A percentile compares a stretch with the other conserved stretches of the same genome.
Evolutionary conservation across 2,113 vertebrate genomes (phyloP).

Genomic region (Etheostoma spectabile): DNA sequence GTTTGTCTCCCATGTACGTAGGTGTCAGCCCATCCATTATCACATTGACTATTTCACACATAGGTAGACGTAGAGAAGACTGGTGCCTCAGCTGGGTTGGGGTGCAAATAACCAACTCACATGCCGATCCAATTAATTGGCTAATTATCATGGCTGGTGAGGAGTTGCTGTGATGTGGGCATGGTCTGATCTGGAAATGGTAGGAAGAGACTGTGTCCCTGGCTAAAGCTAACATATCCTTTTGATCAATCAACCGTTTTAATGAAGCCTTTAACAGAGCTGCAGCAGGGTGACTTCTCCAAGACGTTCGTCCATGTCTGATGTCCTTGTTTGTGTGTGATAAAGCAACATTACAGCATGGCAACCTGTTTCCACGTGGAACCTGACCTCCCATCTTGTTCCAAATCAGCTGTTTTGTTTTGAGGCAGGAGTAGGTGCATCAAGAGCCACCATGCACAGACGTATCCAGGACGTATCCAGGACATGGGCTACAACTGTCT

Average conservation of each 20-base stretch:
- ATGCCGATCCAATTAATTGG: constrained; percentile 55
- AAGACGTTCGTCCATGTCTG: neutral
- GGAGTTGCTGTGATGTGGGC: neutral
- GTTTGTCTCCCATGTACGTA: constrained; percentile 14
- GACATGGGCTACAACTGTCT: neutral
- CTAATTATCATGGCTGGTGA: constrained; percentile 57
- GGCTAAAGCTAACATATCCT: constrained; percentile 9
- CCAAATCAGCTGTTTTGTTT: too few relatives aligned
- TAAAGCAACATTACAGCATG: neutral
- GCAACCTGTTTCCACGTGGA: neutral
- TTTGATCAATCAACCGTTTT: constrained; percentile 46
- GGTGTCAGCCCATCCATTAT: constrained; percentile 38
- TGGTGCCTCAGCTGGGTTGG: constrained; percentile 16
- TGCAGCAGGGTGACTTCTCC: neutral
- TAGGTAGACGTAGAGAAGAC: constrained; percentile 18
- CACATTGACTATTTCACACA: constrained; percentile 34
- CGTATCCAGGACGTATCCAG: neutral
- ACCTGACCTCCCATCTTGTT: neutral
- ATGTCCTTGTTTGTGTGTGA: neutral
- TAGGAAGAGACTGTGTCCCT: constrained; percentile 14
- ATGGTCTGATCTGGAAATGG: constrained; percentile 13
- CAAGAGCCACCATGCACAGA: constrained; percentile 8
- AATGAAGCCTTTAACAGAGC: constrained; percentile 34
- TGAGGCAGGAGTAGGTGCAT: constrained; percentile 3
- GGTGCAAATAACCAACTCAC: constrained; percentile 36